Evolutionary conservation across 2,888 invertebrate genomes (phyloP), one percentile per base, ranked within the genome.

Genomic region (Agrochola litura): DNA sequence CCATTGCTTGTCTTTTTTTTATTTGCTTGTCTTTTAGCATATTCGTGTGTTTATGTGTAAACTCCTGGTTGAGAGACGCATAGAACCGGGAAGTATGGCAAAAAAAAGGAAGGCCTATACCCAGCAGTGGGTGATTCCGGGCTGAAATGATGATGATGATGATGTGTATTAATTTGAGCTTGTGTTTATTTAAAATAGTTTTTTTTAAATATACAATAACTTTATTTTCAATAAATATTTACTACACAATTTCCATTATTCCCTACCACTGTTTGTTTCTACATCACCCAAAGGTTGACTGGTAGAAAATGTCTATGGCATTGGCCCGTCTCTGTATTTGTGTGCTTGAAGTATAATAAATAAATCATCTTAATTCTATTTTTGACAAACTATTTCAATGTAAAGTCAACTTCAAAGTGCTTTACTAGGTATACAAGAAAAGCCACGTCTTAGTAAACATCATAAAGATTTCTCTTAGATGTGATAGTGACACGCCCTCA

Each of bases 401-500:
- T 41, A 46, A 43, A 16, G 19, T 12, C 65, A 46, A 43, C 19
- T 65, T 65, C 10, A 10, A 58, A 37, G 12, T 61, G 14, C 22
- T 67, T 54, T 2, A 67, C 30, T 65, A n/a, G 6, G 41, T 14
- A 49, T 69, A 64, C 19, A 61, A 60, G 56, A 41, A 56, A 52
- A 4, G 6, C 0, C 19, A 67, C 4, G 8, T 41, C n/a, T 41
- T 12, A 10, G 67, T 37, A 37, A 67, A 67, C 41, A 64, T 56
- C 16, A 58, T 63, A 41, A 64, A 68, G 77, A 77, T 66, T 67
- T 77, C 46, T 66, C 61, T 56, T 14, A 75, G 76, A 54, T 37
- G 65, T 66, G 22, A 16, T 5, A 37, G 52, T 9, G 68, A 67
- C 49, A 56, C 66, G 56, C 77, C 49, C 37, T 8, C 6, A 77